Conservation (phyloP, 1,140 invertebrate genomes). For the Pogonus chalceus region DNA sequence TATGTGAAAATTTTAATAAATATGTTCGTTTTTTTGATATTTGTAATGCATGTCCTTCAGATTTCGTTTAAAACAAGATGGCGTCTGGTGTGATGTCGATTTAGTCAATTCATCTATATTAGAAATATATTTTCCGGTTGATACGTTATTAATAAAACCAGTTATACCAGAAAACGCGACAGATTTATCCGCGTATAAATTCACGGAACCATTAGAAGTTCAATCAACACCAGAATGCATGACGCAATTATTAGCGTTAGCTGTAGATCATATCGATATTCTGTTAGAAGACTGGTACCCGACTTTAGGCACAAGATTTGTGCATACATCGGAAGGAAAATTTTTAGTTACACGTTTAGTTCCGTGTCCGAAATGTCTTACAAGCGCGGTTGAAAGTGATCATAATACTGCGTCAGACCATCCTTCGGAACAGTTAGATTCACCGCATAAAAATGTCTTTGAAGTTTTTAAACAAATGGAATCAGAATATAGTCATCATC, state of each 20-base stretch:
- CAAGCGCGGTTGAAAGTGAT: conserved; percentile 21
- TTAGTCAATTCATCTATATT: conserved; percentile 72
- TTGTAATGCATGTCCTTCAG: conserved; percentile 35
- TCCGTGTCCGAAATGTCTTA: conserved; percentile 80
- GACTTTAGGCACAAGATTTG: conserved; percentile 81
- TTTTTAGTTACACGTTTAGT: conserved; percentile 91
- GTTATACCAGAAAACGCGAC: conserved; percentile 40
- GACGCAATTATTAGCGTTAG: conserved; percentile 76
- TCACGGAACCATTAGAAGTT: conserved; percentile 33
- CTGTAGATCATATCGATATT: conserved; percentile 95
- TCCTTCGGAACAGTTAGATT: conserved; percentile 9
- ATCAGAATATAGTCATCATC: conserved; percentile 19
- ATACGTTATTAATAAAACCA: conserved; percentile 61
- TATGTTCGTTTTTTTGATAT: neutral
- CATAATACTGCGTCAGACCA: conserved; percentile 13
- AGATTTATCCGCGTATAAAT: conserved; percentile 51
- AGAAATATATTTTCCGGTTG: conserved; percentile 77
- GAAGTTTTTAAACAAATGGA: conserved; percentile 27
- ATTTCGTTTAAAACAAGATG: conserved; percentile 68
- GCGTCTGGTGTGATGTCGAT: conserved; percentile 75
- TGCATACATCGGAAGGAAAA: conserved; percentile 92
- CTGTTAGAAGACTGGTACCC: conserved; percentile 98
- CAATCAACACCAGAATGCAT: conserved; percentile 54
- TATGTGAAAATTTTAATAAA: conserved; percentile 16
- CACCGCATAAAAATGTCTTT: conserved; percentile 16